Evolutionary conservation across 2,797 vertebrate genomes (phyloP).

Genomic region (Tamandua tetradactyla): DNA sequence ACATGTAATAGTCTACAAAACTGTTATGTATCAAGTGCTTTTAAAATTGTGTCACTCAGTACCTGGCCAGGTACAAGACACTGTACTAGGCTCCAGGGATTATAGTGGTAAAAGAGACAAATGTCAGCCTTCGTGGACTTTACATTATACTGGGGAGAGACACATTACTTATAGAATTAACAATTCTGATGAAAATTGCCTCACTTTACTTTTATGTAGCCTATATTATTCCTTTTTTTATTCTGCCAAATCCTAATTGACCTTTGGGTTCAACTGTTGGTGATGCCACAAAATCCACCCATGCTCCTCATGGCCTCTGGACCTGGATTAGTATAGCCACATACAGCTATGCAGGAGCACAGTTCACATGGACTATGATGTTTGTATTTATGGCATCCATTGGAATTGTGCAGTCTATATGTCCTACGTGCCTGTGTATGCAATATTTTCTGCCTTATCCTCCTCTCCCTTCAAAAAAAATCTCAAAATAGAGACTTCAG

Average conservation of each 20-base stretch:
- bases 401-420: fast-evolving
- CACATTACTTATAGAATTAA: neutral
- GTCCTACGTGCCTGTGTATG: neutral
- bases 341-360: fast-evolving
- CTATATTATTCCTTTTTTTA: neutral
- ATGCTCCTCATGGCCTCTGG: neutral
- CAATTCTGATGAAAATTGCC: neutral
- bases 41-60: neutral
- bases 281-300: neutral
- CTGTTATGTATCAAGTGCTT: neutral
- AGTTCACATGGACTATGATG: neutral
- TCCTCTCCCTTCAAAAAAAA: neutral
- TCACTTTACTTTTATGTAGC: neutral
- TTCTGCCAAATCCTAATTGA: neutral
- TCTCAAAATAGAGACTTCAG: neutral
- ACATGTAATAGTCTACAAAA: neutral
- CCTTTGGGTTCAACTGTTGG: neutral
- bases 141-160: neutral
- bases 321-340: neutral
- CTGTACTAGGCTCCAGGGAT: neutral
- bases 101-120: neutral
- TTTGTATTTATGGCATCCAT: too few relatives aligned
- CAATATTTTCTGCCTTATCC: neutral
- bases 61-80: neutral
- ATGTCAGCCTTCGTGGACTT: neutral